These are phyloP conservation scores for Xenopus petersii DNA, from an alignment of 2,797 vertebrate genomes.

Conservation along the genomic window DNA sequence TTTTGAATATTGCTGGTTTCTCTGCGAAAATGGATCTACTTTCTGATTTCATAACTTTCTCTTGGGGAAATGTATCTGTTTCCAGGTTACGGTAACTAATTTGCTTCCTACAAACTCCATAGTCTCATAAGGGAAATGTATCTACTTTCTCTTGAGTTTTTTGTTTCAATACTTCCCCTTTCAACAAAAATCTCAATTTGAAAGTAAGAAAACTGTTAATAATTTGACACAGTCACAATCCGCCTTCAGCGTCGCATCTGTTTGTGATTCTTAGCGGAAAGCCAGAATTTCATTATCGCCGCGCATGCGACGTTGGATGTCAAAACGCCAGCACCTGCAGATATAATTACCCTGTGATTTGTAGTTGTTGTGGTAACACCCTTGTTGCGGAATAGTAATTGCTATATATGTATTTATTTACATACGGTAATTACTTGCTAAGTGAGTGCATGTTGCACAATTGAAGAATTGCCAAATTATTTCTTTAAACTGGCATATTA, in stretches of 20 bases:
- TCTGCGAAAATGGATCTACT: no score
- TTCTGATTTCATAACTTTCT: no score
- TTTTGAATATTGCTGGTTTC: no score
- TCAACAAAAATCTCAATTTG: no score
- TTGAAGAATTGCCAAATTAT: constrained; percentile 42
- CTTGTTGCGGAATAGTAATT: constrained; percentile 30
- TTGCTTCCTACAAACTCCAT: background rate
- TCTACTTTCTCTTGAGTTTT: no score
- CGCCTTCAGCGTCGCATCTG: no score
- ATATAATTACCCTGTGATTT: constrained; percentile 36
- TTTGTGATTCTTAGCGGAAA: constrained; percentile 27
- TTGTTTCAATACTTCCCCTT: no score
- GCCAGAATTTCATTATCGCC: constrained; percentile 41
- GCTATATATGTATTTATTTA: constrained; percentile 45
- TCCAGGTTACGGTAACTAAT: background rate
- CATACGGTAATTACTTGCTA: constrained; percentile 47
- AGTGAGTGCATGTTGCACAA: constrained; percentile 31
- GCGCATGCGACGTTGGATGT: constrained; percentile 28
- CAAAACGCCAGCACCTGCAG: constrained; percentile 38
- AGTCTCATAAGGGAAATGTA: no score
- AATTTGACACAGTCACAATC: no score
- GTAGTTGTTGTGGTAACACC: constrained; percentile 44
- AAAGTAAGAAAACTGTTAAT: background rate
- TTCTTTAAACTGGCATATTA: constrained; percentile 45
- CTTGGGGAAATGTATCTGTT: no score